These are phyloP conservation scores for Catharus minimus DNA, from an alignment of 2,113 vertebrate genomes.

Conservation along the genomic window DNA sequence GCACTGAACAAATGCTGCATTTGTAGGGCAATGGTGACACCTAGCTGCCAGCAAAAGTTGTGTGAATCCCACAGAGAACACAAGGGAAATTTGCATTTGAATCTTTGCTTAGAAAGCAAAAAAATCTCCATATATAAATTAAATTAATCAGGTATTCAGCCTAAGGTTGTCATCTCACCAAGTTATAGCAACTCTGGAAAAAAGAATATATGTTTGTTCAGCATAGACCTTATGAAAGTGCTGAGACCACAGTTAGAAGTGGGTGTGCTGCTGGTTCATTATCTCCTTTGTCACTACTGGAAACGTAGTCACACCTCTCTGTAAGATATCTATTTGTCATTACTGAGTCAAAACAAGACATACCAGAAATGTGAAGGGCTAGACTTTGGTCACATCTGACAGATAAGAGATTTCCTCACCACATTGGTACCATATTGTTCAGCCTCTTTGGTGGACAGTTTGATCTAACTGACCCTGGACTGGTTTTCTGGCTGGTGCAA, in stretches of 20 bases:
- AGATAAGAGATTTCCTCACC: not conserved
- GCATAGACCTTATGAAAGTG: not conserved
- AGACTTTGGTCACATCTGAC: not conserved
- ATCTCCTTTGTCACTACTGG: not conserved
- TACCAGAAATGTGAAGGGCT: not conserved
- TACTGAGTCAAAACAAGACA: not conserved
- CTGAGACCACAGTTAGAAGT: not conserved
- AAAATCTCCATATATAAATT: not conserved
- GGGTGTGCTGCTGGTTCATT: not conserved
- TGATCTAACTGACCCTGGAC: not conserved
- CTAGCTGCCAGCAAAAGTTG: constrained; percentile 32
- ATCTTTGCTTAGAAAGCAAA: not conserved
- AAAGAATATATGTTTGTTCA: not conserved
- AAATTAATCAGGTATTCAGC: not conserved
- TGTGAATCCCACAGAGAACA: not conserved
- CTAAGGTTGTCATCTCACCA: not conserved
- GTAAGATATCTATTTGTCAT: not conserved
- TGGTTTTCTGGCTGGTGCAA: not conserved
- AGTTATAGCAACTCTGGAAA: not conserved
- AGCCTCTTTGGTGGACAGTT: not conserved
- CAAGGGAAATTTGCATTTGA: not conserved
- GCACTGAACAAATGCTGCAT: not conserved
- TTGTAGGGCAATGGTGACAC: constrained; percentile 39
- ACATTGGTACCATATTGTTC: not conserved
- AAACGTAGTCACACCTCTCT: not conserved